phyloP scores from a whole-genome alignment of 2,797 vertebrate species.

The Myripristis murdjan region DNA sequence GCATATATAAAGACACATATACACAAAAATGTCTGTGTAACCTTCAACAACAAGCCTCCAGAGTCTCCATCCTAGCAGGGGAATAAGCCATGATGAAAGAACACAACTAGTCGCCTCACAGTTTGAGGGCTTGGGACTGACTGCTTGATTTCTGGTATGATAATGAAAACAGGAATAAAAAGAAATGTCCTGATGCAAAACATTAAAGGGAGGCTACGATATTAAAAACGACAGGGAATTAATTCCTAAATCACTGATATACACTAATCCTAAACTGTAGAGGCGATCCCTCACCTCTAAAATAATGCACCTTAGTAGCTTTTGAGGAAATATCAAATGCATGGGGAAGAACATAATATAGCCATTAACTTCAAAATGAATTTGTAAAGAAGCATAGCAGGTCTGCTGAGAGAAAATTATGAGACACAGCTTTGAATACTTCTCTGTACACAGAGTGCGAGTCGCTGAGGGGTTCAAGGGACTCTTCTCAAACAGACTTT shows the following conservation, averaged over 20 bases:
- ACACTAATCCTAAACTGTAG: not conserved
- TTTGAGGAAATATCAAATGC: not conserved
- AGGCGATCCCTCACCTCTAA: not conserved
- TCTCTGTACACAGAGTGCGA: conserved; percentile 32
- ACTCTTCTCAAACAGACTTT: conserved; percentile 32
- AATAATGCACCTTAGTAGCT: not conserved
- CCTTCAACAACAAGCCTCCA: conserved; percentile 34
- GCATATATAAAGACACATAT: conserved; percentile 42
- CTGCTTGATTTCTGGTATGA: conserved; percentile 47
- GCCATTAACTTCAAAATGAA: conserved; percentile 15
- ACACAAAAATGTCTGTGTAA: conserved; percentile 41
- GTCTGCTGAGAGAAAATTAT: conserved; percentile 11
- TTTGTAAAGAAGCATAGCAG: conserved; percentile 11
- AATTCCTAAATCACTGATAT: conserved; percentile 1
- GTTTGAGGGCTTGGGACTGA: conserved; percentile 10
- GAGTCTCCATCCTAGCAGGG: conserved; percentile 36
- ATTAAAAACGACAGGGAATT: conserved; percentile 13
- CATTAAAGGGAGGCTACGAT: conserved; percentile 6
- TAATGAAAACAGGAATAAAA: conserved; percentile 30
- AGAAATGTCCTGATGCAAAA: conserved; percentile 32
- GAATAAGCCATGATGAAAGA: conserved; percentile 38
- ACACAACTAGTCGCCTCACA: conserved; percentile 17
- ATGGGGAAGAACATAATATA: conserved; percentile 10
- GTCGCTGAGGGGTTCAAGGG: conserved; percentile 48
- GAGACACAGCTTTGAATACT: not conserved